Conservation (phyloP, 2,888 invertebrate genomes). For the Drosophila atripex region DNA sequence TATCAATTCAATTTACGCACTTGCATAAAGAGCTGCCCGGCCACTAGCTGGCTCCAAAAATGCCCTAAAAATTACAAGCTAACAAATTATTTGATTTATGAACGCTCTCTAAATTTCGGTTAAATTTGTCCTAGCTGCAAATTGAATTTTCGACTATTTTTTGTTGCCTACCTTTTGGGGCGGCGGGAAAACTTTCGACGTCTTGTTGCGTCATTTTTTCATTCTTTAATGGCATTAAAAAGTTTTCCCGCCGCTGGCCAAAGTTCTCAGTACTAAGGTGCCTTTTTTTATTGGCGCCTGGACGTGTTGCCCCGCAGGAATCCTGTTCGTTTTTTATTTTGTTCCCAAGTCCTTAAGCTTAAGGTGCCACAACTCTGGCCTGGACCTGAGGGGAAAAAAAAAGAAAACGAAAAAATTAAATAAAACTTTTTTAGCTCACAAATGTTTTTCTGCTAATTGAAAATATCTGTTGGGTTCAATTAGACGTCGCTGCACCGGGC, state of each 20-base stretch:
- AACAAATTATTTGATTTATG: constrained; percentile 34
- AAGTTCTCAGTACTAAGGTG: constrained; percentile 70
- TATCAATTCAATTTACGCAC: constrained; percentile 78
- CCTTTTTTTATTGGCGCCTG: constrained; percentile 74
- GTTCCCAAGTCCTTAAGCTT: constrained; percentile 49
- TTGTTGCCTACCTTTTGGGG: constrained; percentile 41
- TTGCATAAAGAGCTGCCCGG: constrained; percentile 34
- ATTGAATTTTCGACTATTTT: constrained; percentile 45
- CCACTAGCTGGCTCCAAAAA: constrained; percentile 38
- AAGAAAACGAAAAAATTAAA: constrained; percentile 57
- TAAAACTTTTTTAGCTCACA: constrained; percentile 75
- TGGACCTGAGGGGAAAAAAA: constrained; percentile 38
- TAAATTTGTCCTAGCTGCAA: constrained; percentile 28
- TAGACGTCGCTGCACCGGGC: constrained; percentile 67
- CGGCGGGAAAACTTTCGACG: constrained; percentile 45
- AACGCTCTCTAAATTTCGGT: constrained; percentile 26
- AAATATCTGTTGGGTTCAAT: constrained; percentile 84
- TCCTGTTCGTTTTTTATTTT: constrained; percentile 32
- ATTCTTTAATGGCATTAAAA: constrained; percentile 82
- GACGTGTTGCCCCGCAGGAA: constrained; percentile 79
- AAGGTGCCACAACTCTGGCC: constrained; percentile 71
- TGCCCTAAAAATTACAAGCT: constrained; percentile 38
- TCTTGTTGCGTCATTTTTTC: constrained; percentile 45
- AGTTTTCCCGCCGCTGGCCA: constrained; percentile 65
- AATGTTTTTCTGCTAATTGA: constrained; percentile 83